A percentile compares a stretch with the other conserved stretches of the same genome.
phyloP scores from a whole-genome alignment of 1,140 invertebrate genomes.

The Ganaspis sp. region DNA sequence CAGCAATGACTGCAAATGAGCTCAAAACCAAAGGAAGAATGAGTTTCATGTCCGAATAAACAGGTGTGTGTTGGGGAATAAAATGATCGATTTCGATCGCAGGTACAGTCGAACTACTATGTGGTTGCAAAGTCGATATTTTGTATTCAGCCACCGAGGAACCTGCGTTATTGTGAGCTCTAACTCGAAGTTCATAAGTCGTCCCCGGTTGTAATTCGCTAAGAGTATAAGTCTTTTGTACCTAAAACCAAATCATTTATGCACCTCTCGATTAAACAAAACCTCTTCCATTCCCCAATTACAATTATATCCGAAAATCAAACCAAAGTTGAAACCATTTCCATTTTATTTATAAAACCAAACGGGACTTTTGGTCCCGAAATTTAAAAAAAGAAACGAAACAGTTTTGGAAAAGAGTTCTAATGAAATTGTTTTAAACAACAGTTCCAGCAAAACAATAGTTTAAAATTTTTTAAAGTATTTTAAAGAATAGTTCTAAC shows the following conservation, averaged over 20 bases:
- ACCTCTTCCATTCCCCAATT: no score
- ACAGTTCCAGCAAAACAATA: no score
- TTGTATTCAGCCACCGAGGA: slow-evolving; percentile 91
- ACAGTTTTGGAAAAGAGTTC: no score
- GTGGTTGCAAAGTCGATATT: slow-evolving; percentile 86
- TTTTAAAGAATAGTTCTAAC: no score
- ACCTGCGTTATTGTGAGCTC: slow-evolving; percentile 94
- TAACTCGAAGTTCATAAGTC: slow-evolving; percentile 90
- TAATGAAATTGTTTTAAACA: no score
- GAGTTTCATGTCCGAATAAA: slow-evolving; percentile 72
- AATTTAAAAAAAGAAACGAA: no score
- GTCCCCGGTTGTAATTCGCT: slow-evolving; percentile 89
- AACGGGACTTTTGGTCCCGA: no score
- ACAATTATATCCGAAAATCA: no score
- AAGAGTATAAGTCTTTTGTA: slow-evolving; percentile 86
- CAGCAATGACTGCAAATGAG: slow-evolving; percentile 71
- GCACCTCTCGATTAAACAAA: no score
- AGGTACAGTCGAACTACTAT: slow-evolving; percentile 79
- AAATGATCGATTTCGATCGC: slow-evolving; percentile 72
- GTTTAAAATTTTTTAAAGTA: no score
- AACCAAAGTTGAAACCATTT: slow-evolving; percentile 24
- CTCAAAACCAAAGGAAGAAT: slow-evolving; percentile 72
- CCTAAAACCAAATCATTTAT: slow-evolving; percentile 52
- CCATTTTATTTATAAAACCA: no score
- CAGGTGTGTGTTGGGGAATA: slow-evolving; percentile 71